Evolutionary conservation across 2,113 vertebrate genomes (phyloP), one percentile per base, ranked within the genome.

Genomic region (Hippoglossus stenolepis): DNA sequence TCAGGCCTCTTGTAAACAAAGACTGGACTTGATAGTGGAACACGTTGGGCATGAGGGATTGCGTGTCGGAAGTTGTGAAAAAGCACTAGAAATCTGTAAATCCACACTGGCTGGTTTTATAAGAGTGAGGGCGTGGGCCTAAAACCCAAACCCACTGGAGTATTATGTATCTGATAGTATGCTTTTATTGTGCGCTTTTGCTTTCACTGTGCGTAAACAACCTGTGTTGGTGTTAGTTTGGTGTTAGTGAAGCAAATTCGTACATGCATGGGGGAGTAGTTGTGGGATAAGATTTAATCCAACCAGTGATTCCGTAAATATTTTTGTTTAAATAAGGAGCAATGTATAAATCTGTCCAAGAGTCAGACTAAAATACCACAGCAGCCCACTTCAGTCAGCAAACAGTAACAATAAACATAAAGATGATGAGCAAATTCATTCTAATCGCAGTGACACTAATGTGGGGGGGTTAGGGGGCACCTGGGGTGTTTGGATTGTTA

Each of bases 1-100:
- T 62, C 65, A 60, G 87, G 75, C 82, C 59, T 65, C 79, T 56
- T 84, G 85, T 88, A 87, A 86, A 89, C 85, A 89, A 63, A 84
- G 70, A 54, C 68, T 83, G 71, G 59, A 79, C 78, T 75, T 81
- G 80, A 61, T 78, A 45, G 70, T 76, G 66, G 62, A 47, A n/a
- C 59, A 60, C 62, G 79, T 56, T 67, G 38, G 45, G 18, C 35
- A 68, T 56, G 57, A 65, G 35, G 45, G 23, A 68, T 59, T 78
- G 31, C 59, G 12, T 68, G 75, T 79, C 64, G 80, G 80, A 80
- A 89, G 80, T 77, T 74, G 60, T 81, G 77, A 87, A 83, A 77
- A 62, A 47, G 40, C 49, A 60, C 0, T 62, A 18, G 51, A 86
- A 75, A 81, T 79, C 5, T 38, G 68, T 61, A 77, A 67, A 54